phyloP scores from a whole-genome alignment of 2,113 vertebrate genomes.

The Dipodomys merriami region DNA sequence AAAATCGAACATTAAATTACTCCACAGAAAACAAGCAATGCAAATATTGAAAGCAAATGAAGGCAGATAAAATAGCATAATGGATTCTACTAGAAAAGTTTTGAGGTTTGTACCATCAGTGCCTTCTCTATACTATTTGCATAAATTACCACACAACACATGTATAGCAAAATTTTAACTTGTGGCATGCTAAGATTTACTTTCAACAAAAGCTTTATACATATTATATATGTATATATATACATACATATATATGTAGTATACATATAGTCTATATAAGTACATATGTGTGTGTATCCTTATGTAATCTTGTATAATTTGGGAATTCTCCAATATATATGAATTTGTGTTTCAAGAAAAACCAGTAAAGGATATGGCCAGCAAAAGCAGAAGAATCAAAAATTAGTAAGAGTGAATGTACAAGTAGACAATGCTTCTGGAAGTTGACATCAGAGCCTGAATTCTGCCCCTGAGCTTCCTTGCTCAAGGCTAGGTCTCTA shows the following conservation, averaged over 20 bases:
- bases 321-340: not conserved
- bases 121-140: not conserved
- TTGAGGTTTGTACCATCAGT: not conserved
- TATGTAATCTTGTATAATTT: not conserved
- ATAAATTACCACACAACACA: not conserved
- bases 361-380: not conserved
- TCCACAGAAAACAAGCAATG: not conserved
- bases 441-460: too few species aligned
- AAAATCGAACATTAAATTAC: slow-evolving; percentile 4
- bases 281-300: too few species aligned
- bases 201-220: not conserved
- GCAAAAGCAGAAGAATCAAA: not conserved
- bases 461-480: too few species aligned
- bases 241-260: not conserved
- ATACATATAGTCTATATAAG: too few species aligned
- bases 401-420: too few species aligned
- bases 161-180: not conserved
- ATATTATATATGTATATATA: not conserved
- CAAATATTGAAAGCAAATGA: slow-evolving; percentile 12
- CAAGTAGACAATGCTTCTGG: too few species aligned
- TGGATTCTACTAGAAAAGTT: too few species aligned
- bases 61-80: not conserved
- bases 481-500: too few species aligned
- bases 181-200: not conserved
- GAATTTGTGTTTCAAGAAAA: not conserved